A percentile compares a stretch with the other conserved stretches of the same genome.
phyloP scores from a whole-genome alignment of 2,888 invertebrate genomes.

The Blera fallax region DNA sequence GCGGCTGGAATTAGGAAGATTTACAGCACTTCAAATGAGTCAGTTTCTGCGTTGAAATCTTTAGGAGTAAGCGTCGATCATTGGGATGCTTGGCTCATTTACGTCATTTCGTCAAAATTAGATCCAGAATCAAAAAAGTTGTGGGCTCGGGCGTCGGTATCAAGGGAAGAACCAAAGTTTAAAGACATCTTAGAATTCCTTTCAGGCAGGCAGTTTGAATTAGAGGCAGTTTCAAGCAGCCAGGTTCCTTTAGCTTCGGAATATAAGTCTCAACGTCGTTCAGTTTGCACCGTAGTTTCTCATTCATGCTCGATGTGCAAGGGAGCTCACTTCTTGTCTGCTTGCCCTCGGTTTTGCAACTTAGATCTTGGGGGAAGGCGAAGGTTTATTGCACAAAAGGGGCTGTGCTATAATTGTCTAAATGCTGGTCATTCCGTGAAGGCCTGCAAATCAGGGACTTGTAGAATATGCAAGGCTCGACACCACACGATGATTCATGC shows the following conservation, averaged over 20 bases:
- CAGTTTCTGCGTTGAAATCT: not conserved
- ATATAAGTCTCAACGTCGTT: not conserved
- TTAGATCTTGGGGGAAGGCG: not conserved
- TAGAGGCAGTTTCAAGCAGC: not conserved
- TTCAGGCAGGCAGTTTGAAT: not conserved
- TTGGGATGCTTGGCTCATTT: not conserved
- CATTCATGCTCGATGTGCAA: not conserved
- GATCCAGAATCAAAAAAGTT: not conserved
- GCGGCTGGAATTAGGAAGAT: too few relatives aligned
- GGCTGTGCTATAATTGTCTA: slow-evolving; percentile 18
- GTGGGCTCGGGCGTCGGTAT: not conserved
- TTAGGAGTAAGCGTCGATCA: not conserved
- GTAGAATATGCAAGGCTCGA: slow-evolving; percentile 4
- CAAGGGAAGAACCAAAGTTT: not conserved
- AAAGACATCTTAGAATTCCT: not conserved
- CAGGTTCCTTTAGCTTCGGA: not conserved
- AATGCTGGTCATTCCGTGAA: slow-evolving; percentile 3
- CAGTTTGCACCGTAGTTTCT: not conserved
- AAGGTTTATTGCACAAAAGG: not conserved
- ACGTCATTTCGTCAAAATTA: too few relatives aligned
- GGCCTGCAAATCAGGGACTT: not conserved
- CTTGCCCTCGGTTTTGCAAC: not conserved
- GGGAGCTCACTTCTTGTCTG: not conserved
- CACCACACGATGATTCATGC: not conserved
- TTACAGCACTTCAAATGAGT: too few relatives aligned